Conservation (phyloP, 2,888 invertebrate species). For the Thelaira solivaga region DNA sequence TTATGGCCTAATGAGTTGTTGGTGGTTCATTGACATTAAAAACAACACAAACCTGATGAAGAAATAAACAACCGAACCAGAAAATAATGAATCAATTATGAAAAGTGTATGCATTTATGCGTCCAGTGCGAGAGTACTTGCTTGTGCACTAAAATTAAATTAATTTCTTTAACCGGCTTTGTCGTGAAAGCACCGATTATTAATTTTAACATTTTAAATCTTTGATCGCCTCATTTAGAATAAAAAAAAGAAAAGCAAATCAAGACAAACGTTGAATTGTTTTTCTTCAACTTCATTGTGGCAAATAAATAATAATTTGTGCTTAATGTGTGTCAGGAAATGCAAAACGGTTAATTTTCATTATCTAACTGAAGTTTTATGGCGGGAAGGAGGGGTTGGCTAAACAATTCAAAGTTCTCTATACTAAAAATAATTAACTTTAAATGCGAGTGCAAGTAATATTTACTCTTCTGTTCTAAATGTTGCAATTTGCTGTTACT, state of each 20-base stretch:
- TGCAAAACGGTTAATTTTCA: slow-evolving; percentile 54
- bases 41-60: too few species aligned
- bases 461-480: too few species aligned
- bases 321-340: slow-evolving; percentile 50
- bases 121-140: neutral
- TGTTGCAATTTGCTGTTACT: slow-evolving; percentile 49
- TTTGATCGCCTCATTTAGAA: neutral
- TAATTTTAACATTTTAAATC: slow-evolving; percentile 8
- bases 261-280: neutral
- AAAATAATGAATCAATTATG: slow-evolving; percentile 29
- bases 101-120: too few species aligned
- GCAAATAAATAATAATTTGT: slow-evolving; percentile 44
- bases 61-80: too few species aligned
- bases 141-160: slow-evolving; percentile 1
- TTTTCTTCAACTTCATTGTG: slow-evolving; percentile 29
- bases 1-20: too few species aligned
- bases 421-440: slow-evolving; percentile 60
- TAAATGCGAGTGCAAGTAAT: too few species aligned
- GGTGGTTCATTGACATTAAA: slow-evolving; percentile 19
- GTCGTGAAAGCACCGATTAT: slow-evolving; percentile 10
- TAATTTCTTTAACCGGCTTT: slow-evolving; percentile 22
- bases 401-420: slow-evolving; percentile 28
- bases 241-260: neutral
- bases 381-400: neutral
- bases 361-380: slow-evolving; percentile 15